A percentile compares a stretch with the other conserved stretches of the same genome.
Evolutionary conservation across 2,113 vertebrate genomes (phyloP).

Genomic region (Corythornis vintsioides): DNA sequence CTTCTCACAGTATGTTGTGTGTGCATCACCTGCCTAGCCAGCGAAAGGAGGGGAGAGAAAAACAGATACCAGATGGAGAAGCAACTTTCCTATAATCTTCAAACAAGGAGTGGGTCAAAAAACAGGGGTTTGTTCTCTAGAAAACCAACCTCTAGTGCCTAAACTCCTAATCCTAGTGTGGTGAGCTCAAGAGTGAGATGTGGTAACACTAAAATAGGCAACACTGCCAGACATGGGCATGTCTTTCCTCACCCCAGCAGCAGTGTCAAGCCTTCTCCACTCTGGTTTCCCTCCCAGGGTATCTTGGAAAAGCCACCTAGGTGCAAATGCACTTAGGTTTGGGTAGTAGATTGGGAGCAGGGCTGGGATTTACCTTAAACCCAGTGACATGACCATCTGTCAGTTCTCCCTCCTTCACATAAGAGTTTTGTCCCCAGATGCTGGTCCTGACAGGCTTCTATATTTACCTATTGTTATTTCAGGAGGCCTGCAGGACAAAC

Average conservation of each 20-base stretch:
- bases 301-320: not conserved
- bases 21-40: not conserved
- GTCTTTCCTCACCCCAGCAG: not conserved
- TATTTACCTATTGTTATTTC: conserved; percentile 61
- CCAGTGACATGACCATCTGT: not conserved
- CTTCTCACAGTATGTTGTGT: not conserved
- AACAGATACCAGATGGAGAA: not conserved
- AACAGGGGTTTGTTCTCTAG: not conserved
- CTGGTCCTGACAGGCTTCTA: conserved; percentile 17
- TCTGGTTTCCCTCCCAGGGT: not conserved
- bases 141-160: not conserved
- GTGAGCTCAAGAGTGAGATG: not conserved
- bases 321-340: not conserved
- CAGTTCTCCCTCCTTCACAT: not conserved
- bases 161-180: not conserved
- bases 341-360: not conserved
- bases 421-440: not conserved
- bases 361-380: not conserved
- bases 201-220: not conserved
- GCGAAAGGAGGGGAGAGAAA: not conserved
- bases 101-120: not conserved
- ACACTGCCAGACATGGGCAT: not conserved
- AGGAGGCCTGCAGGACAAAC: conserved; percentile 26
- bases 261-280: not conserved
- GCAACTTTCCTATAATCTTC: not conserved